Conservation (phyloP, 2,888 invertebrate species). For the Harmothoe impar region DNA sequence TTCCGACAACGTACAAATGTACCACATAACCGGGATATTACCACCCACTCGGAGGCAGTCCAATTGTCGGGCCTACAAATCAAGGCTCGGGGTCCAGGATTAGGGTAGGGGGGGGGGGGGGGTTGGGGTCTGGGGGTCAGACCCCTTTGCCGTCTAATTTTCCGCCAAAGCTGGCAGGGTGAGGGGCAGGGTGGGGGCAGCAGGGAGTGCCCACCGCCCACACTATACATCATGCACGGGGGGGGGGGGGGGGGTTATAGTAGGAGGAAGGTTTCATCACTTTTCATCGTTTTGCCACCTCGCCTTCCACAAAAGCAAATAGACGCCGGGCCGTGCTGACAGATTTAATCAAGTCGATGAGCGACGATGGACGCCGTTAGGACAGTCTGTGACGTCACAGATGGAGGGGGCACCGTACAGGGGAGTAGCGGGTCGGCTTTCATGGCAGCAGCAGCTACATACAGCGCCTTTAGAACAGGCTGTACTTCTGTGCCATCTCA, state of each 20-base stretch:
- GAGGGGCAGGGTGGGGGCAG: background rate
- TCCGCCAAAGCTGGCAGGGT: conserved; percentile 28
- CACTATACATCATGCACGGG: conserved; percentile 13
- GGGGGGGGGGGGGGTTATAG: background rate
- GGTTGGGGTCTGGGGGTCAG: background rate
- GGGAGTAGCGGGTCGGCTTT: too few species aligned
- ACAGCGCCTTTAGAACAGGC: too few species aligned
- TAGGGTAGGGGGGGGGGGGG: too few species aligned
- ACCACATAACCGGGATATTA: background rate
- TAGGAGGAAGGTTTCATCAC: background rate
- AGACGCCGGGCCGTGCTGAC: background rate
- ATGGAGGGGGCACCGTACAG: too few species aligned
- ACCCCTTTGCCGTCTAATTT: conserved; percentile 32
- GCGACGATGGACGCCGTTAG: background rate
- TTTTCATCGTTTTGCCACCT: conserved; percentile 36
- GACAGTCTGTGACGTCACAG: conserved; percentile 39
- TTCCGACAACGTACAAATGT: too few species aligned
- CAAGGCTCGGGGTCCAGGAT: background rate
- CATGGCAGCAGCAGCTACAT: too few species aligned
- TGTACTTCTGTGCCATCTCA: too few species aligned
- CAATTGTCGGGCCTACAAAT: conserved; percentile 28
- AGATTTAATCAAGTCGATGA: conserved; percentile 32
- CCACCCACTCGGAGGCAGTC: background rate
- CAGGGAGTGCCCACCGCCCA: background rate
- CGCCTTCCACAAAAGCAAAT: conserved; percentile 20